Evolutionary conservation across 2,888 invertebrate genomes (phyloP), one percentile per base, ranked within the genome.

Genomic region (Acrocyrtus sp.): DNA sequence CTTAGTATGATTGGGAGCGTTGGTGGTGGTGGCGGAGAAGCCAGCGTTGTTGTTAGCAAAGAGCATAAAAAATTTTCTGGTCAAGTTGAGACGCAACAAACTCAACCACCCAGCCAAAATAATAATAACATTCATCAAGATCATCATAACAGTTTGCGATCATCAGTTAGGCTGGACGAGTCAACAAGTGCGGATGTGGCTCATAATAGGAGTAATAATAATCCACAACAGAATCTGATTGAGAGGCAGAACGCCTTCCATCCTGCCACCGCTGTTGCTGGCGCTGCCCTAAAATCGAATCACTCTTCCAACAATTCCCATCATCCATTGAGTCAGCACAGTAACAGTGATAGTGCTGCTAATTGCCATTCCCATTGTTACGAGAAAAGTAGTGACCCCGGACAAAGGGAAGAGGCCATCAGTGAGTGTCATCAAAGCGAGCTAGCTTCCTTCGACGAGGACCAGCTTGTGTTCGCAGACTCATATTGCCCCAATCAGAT

Each of bases 111-210:
- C 62, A 70, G 60, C 65, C 63, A 57, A 51, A 63, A 57, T 57
- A 58, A 41, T 24, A 58, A 48, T 60, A 66, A 50, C 65, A 51
- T 15, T 34, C 50, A 62, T 39, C 29, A 48, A 29, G 61, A 72
- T 27, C 69, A 78, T 27, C 65, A 51, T 51, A 48, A 67, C 56
- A 58, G 50, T 70, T 78, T 73, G 67, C 65, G 75, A 76, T 75
- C 76, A 78, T 75, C 76, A 78, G 78, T 76, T 76, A 73, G 65
- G 60, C 75, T 73, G 68, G 76, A 75, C 70, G 66, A 73, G 51
- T 76, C 76, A 58, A 75, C 76, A 75, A 72, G 76, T 78, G 75
- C 75, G 78, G 78, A 78, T 78, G 76, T 75, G 61, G 73, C 73
- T 72, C 74, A 72, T 76, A 74, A 62, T 65, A 51, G 53, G 15